phyloP scores from a whole-genome alignment of 2,113 vertebrate genomes.

The Amphilophus citrinellus region DNA sequence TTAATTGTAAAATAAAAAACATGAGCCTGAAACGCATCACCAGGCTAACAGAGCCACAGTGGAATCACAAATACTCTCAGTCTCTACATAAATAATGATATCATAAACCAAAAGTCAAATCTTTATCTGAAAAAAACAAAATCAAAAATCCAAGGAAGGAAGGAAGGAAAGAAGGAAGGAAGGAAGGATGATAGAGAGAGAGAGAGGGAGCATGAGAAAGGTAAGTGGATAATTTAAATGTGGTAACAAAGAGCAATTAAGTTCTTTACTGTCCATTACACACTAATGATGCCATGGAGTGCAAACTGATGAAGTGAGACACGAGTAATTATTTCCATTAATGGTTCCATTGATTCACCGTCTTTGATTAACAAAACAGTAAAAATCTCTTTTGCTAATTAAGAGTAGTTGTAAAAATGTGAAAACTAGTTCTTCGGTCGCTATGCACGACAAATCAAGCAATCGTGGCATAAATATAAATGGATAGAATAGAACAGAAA shows the following conservation, averaged over 20 bases:
- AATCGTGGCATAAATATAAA: background rate
- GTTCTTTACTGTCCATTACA: conserved; percentile 8
- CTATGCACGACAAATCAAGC: rapidly evolving
- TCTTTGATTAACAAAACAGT: background rate
- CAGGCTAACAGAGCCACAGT: background rate
- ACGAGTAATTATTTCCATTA: background rate
- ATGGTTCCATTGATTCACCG: conserved; percentile 2
- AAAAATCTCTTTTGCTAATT: background rate
- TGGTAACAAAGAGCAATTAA: background rate
- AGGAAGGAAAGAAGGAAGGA: background rate
- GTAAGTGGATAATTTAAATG: conserved; percentile 4
- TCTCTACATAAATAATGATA: background rate
- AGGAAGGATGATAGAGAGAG: background rate
- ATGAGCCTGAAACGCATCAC: background rate
- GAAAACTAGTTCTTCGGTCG: background rate
- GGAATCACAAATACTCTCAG: background rate
- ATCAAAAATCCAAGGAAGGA: background rate
- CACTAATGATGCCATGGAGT: conserved; percentile 1
- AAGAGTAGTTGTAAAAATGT: background rate
- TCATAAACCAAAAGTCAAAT: background rate
- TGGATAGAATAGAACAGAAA: background rate
- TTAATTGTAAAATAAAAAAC: background rate
- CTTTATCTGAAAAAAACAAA: background rate
- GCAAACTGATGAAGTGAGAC: conserved; percentile 18
- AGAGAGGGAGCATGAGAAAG: too few relatives aligned